Percentiles rank a stretch among this genome's conserved stretches.
Evolutionary conservation across 2,888 invertebrate species (phyloP).

Genomic region (Cylindroiulus punctatus): DNA sequence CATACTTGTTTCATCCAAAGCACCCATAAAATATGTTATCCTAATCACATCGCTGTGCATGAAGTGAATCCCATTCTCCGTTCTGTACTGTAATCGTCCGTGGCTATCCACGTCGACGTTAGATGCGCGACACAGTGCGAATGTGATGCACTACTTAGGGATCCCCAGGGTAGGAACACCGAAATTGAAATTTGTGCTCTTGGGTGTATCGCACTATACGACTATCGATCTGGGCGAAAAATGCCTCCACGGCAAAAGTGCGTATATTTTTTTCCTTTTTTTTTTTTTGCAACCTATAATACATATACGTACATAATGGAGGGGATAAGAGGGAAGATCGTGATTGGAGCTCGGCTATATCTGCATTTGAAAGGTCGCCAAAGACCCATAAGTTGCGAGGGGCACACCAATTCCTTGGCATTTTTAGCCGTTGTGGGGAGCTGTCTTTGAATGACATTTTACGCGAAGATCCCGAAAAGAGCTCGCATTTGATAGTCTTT

Average conservation of each 20-base stretch:
- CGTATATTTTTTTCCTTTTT: neutral
- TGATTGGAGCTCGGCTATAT: neutral
- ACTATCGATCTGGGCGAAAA: neutral
- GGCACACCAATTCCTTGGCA: neutral
- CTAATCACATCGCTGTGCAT: neutral
- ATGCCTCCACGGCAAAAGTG: neutral
- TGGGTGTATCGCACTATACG: neutral
- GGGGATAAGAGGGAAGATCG: conserved; percentile 18
- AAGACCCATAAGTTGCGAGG: neutral
- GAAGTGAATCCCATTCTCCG: too few species aligned
- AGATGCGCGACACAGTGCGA: too few species aligned
- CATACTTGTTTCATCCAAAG: neutral
- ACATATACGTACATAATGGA: neutral
- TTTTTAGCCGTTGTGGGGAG: neutral
- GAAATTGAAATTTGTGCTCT: neutral
- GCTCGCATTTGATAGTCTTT: neutral
- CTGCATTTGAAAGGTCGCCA: neutral
- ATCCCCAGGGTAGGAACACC: neutral
- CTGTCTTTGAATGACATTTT: neutral
- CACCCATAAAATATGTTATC: neutral
- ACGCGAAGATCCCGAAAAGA: neutral
- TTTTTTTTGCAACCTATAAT: neutral
- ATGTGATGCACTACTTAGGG: neutral
- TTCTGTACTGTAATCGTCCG: neutral
- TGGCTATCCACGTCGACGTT: too few species aligned